Evolutionary conservation across 1,140 invertebrate genomes (phyloP).

Genomic region (Trialeurodes vaporariorum): DNA sequence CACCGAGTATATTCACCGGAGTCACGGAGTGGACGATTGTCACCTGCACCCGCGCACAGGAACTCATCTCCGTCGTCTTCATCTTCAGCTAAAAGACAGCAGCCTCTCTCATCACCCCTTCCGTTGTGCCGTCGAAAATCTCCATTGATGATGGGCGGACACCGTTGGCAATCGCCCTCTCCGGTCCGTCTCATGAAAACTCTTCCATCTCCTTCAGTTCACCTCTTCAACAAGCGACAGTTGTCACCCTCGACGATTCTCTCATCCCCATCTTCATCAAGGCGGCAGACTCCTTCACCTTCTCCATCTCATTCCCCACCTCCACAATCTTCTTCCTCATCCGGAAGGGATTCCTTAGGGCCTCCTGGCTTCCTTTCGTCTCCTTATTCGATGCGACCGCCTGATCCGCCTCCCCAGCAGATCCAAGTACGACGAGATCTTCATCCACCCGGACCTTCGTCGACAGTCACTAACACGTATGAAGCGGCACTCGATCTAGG

Average conservation of each 20-base stretch:
- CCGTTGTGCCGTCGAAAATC: constrained; percentile 16
- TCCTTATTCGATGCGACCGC: constrained; percentile 22
- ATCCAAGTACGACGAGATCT: constrained; percentile 22
- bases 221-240: constrained; percentile 14
- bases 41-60: constrained; percentile 18
- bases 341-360: no score
- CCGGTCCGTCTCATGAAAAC: constrained; percentile 16
- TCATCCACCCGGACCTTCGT: constrained; percentile 11
- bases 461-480: constrained; percentile 8
- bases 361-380: constrained; percentile 5
- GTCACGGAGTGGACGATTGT: constrained; percentile 7
- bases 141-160: constrained; percentile 10
- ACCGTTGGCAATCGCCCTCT: constrained; percentile 16
- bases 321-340: constrained; percentile 9
- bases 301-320: constrained; percentile 18
- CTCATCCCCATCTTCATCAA: constrained; percentile 16
- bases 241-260: background rate
- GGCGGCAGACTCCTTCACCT: constrained; percentile 14
- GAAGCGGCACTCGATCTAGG: constrained; percentile 5
- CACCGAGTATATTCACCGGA: background rate
- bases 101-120: constrained; percentile 15
- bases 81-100: constrained; percentile 10
- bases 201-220: constrained; percentile 14
- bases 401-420: constrained; percentile 12
- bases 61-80: constrained; percentile 3